phyloP scores from a whole-genome alignment of 2,888 invertebrate genomes.

The Latrodectus elegans region DNA sequence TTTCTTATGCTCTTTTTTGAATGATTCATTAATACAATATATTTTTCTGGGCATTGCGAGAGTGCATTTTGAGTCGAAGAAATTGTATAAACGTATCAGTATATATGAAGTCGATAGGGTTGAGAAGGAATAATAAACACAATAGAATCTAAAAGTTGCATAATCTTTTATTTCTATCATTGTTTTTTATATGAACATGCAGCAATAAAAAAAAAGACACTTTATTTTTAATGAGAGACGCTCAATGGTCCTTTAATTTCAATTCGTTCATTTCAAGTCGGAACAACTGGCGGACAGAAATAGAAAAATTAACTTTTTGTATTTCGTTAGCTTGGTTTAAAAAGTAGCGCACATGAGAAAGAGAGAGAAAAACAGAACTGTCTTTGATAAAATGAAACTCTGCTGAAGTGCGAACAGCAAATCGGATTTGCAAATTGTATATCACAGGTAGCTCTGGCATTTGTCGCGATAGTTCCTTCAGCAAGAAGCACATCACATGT shows the following conservation, averaged over 20 bases:
- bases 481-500: slow-evolving; percentile 48
- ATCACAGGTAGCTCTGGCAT: slow-evolving; percentile 63
- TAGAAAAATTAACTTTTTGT: slow-evolving; percentile 48
- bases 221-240: slow-evolving; percentile 14
- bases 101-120: too few relatives aligned
- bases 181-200: slow-evolving; percentile 49
- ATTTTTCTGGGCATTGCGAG: too few relatives aligned
- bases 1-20: too few relatives aligned
- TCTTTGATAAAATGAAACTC: slow-evolving; percentile 39
- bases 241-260: slow-evolving; percentile 33
- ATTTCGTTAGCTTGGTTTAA: slow-evolving; percentile 7
- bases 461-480: neutral
- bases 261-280: slow-evolving; percentile 24
- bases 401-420: slow-evolving; percentile 47
- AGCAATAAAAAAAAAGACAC: slow-evolving; percentile 45
- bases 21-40: too few relatives aligned
- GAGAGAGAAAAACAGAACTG: slow-evolving; percentile 15
- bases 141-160: slow-evolving; percentile 29
- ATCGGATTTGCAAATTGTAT: slow-evolving; percentile 49
- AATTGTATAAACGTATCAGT: too few relatives aligned
- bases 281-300: slow-evolving; percentile 27
- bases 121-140: too few relatives aligned
- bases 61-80: too few relatives aligned
- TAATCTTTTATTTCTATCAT: slow-evolving; percentile 52
- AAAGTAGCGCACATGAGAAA: slow-evolving; percentile 27